These are phyloP conservation scores for Crossocerus cetratus DNA, from an alignment of 2,888 invertebrate species.

Conservation along the genomic window DNA sequence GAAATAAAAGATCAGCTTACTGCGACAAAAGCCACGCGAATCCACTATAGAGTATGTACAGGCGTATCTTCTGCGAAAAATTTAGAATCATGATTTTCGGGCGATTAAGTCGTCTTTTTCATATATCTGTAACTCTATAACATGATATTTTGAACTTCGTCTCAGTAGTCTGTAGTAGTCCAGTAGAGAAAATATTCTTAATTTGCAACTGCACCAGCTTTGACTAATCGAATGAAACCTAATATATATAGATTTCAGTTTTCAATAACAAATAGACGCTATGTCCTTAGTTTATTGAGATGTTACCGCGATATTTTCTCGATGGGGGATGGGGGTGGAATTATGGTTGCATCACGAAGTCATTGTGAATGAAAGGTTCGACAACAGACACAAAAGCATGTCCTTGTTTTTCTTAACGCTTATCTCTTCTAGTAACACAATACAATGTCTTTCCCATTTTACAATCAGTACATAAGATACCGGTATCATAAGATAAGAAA, in stretches of 20 bases:
- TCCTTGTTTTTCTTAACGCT: constrained; percentile 30
- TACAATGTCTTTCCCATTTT: constrained; percentile 35
- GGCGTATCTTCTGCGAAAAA: constrained; percentile 2
- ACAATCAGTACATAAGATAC: constrained; percentile 37
- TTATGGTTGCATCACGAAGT: constrained; percentile 16
- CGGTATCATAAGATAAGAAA: constrained; percentile 24
- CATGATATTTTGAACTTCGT: constrained; percentile 22
- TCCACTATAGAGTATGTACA: background rate
- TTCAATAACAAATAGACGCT: no score
- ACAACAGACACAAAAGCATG: constrained; percentile 41
- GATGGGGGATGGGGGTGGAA: no score
- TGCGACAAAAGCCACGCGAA: background rate
- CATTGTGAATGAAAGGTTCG: constrained; percentile 34
- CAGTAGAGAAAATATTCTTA: constrained; percentile 42
- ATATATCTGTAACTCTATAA: constrained; percentile 14
- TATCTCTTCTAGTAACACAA: constrained; percentile 26
- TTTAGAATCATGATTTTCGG: constrained; percentile 6
- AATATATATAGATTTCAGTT: no score
- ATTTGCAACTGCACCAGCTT: constrained; percentile 29
- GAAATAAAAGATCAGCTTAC: background rate
- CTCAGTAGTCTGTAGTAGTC: constrained; percentile 13
- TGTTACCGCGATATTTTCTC: no score
- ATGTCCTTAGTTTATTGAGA: no score
- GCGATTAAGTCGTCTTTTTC: constrained; percentile 15
- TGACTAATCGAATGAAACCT: constrained; percentile 14